These are phyloP conservation scores for Xestobium rufovillosum DNA, from an alignment of 2,888 invertebrate genomes.

Conservation along the genomic window DNA sequence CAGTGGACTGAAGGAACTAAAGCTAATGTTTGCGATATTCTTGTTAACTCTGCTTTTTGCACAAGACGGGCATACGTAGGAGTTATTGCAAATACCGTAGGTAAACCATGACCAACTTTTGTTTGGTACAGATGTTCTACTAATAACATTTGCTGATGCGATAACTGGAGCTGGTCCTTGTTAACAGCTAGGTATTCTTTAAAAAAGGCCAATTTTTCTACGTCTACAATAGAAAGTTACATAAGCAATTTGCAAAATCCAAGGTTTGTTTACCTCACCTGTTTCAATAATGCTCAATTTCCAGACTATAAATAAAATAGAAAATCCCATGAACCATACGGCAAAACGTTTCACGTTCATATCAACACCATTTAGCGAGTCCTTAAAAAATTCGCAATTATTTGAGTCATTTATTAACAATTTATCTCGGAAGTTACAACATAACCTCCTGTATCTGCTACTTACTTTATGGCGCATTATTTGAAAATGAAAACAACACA, in stretches of 20 bases:
- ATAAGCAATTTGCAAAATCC: background rate
- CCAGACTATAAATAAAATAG: slow-evolving; percentile 32
- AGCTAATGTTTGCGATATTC: slow-evolving; percentile 80
- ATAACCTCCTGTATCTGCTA: too few species aligned
- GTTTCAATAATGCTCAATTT: slow-evolving; percentile 29
- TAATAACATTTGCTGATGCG: slow-evolving; percentile 34
- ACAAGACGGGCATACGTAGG: slow-evolving; percentile 83
- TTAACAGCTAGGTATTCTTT: slow-evolving; percentile 33
- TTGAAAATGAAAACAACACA: too few species aligned
- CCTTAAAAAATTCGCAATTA: too few species aligned
- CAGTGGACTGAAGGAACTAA: slow-evolving; percentile 86
- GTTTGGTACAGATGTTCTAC: slow-evolving; percentile 33
- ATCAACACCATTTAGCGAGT: slow-evolving; percentile 23
- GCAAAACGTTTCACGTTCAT: slow-evolving; percentile 28
- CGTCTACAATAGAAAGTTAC: slow-evolving; percentile 25
- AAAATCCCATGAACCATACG: slow-evolving; percentile 29
- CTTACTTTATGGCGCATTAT: too few species aligned
- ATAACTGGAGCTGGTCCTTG: slow-evolving; percentile 35
- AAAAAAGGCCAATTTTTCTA: slow-evolving; percentile 32
- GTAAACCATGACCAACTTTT: slow-evolving; percentile 34
- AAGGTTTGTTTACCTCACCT: slow-evolving; percentile 20
- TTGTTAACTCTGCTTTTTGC: slow-evolving; percentile 90
- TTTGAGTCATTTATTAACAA: too few species aligned
- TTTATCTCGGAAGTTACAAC: too few species aligned
- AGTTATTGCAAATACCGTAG: slow-evolving; percentile 83